phyloP scores from a whole-genome alignment of 2,797 vertebrate species.

The Scolopax rusticola region DNA sequence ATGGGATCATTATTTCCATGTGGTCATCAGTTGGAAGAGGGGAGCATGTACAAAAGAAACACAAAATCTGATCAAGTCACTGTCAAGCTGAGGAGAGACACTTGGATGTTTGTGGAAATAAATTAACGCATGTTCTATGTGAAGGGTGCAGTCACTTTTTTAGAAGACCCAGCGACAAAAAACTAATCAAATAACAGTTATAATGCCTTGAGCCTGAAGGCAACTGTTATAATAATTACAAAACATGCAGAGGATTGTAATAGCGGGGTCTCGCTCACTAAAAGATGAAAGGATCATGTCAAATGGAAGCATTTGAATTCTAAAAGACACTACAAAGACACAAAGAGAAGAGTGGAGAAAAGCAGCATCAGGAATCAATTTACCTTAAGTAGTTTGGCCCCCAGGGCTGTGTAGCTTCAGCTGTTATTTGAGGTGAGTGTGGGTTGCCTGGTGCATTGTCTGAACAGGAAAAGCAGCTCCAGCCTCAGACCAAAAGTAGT shows the following conservation, averaged over 20 bases:
- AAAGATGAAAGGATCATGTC: not conserved
- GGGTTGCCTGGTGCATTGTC: not conserved
- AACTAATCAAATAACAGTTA: constrained; percentile 33
- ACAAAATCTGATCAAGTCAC: not conserved
- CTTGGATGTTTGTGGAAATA: constrained; percentile 22
- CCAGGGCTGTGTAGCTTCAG: not conserved
- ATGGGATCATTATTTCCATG: not conserved
- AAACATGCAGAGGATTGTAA: constrained; percentile 26
- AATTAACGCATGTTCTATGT: constrained; percentile 28
- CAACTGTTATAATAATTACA: constrained; percentile 53
- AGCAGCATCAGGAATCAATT: not conserved
- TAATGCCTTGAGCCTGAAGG: constrained; percentile 31
- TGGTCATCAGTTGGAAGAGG: not conserved
- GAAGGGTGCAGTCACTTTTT: constrained; percentile 11
- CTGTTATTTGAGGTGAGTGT: not conserved
- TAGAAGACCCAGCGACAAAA: constrained; percentile 21
- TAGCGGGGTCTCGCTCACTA: not conserved
- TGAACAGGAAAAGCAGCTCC: not conserved
- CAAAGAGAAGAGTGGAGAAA: not conserved
- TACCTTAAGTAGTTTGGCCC: not conserved
- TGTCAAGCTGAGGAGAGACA: not conserved
- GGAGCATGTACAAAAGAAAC: not conserved
- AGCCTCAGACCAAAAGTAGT: not conserved
- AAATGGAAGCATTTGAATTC: not conserved
- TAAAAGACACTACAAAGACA: not conserved